A percentile compares a stretch with the other conserved stretches of the same genome.
These are phyloP conservation scores for Ceratoteleas bidentatus DNA, from an alignment of 1,140 invertebrate genomes.

Conservation along the genomic window DNA sequence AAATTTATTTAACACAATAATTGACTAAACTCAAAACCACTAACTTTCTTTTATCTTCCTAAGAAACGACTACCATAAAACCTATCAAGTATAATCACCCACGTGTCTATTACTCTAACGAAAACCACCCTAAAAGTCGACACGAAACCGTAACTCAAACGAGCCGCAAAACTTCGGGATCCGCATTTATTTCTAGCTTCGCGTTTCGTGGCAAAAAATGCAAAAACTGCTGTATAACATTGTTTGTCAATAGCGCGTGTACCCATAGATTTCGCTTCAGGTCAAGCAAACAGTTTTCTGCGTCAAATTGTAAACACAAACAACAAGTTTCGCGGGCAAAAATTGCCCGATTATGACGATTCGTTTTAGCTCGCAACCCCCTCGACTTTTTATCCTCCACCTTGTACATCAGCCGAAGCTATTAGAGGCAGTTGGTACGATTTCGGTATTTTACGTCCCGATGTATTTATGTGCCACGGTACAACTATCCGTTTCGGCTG, in stretches of 20 bases:
- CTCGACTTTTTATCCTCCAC: conserved; percentile 31
- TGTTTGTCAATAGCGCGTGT: conserved; percentile 16
- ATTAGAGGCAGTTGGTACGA: conserved; percentile 59
- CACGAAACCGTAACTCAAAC: neutral
- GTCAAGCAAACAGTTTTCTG: conserved; percentile 24
- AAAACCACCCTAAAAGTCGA: neutral
- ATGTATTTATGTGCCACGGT: conserved; percentile 66
- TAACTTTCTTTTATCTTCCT: too few relatives aligned
- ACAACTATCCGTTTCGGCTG: conserved; percentile 67
- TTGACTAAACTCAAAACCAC: too few relatives aligned
- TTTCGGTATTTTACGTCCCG: conserved; percentile 63
- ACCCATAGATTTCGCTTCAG: conserved; percentile 16
- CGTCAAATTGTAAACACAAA: conserved; percentile 34
- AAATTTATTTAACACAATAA: too few relatives aligned
- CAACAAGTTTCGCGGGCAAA: conserved; percentile 5
- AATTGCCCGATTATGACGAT: conserved; percentile 6
- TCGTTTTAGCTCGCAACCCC: conserved; percentile 4
- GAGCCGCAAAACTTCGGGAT: neutral
- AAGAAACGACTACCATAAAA: too few relatives aligned
- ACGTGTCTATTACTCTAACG: neutral
- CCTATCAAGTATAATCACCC: too few relatives aligned
- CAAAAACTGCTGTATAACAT: neutral
- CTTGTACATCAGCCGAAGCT: conserved; percentile 36
- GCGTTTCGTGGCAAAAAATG: too few relatives aligned
- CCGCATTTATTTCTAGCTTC: neutral